Evolutionary conservation across 1,140 invertebrate species (phyloP).

Genomic region (Cyclina sinensis): DNA sequence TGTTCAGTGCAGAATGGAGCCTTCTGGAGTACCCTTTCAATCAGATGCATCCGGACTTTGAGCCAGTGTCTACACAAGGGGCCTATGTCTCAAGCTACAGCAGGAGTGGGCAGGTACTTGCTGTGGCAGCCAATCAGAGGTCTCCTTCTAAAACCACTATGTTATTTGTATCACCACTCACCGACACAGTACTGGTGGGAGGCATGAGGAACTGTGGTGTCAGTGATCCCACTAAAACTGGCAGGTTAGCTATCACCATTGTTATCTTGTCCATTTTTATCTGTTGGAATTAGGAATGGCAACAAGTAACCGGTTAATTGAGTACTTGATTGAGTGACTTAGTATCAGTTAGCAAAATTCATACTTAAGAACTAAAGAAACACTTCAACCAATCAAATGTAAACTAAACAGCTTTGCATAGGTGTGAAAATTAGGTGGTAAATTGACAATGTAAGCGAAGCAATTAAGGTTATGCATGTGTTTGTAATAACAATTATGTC

Average conservation of each 20-base stretch:
- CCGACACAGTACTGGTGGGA: conserved; percentile 79
- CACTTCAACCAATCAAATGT: too few relatives aligned
- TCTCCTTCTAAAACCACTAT: conserved; percentile 77
- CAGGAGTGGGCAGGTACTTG: conserved; percentile 83
- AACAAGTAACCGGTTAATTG: too few relatives aligned
- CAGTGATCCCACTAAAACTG: conserved; percentile 72
- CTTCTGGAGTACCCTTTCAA: conserved; percentile 77
- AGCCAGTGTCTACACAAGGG: conserved; percentile 75
- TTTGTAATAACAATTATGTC: too few relatives aligned
- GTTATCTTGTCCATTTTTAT: too few relatives aligned
- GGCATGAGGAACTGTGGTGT: conserved; percentile 83
- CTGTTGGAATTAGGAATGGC: too few relatives aligned
- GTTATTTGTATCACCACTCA: conserved; percentile 83
- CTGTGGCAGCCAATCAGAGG: conserved; percentile 85
- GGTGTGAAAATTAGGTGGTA: too few relatives aligned
- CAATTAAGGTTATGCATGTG: too few relatives aligned
- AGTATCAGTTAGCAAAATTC: too few relatives aligned
- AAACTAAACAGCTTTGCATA: too few relatives aligned
- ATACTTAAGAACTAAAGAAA: too few relatives aligned
- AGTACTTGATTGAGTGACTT: too few relatives aligned
- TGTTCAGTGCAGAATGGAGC: conserved; percentile 77
- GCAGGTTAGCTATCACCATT: conserved; percentile 74
- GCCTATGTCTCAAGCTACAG: conserved; percentile 80
- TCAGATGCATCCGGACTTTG: conserved; percentile 76
- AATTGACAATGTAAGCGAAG: too few relatives aligned